Evolutionary conservation across 1,140 invertebrate genomes (phyloP).

Genomic region (Goniozus legneri): DNA sequence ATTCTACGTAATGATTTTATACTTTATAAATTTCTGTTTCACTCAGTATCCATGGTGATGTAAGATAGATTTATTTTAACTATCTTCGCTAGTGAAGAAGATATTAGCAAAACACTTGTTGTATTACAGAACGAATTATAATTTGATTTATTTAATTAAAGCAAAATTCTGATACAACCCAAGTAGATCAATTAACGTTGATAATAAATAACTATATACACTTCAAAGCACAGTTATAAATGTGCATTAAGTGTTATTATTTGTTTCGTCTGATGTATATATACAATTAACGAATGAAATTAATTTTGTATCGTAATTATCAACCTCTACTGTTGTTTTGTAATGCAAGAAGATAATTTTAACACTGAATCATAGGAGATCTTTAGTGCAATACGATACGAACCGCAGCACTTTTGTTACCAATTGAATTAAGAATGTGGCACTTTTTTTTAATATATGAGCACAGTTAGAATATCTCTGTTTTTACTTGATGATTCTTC

Average conservation of each 20-base stretch:
- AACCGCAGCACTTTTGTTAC: slow-evolving; percentile 18
- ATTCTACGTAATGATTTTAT: no score
- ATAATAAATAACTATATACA: slow-evolving; percentile 1
- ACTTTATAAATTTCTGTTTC: no score
- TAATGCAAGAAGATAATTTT: slow-evolving; percentile 8
- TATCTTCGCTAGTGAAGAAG: no score
- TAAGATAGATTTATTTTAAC: no score
- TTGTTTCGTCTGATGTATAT: slow-evolving; percentile 32
- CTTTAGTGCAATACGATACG: slow-evolving; percentile 26
- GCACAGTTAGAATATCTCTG: slow-evolving; percentile 11
- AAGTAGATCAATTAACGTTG: no score
- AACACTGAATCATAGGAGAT: slow-evolving; percentile 11
- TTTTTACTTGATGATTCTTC: slow-evolving; percentile 18
- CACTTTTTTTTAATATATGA: slow-evolving; percentile 10
- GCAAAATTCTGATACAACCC: no score
- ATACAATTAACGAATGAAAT: slow-evolving; percentile 25
- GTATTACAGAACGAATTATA: no score
- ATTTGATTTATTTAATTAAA: no score
- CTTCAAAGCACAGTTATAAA: not conserved
- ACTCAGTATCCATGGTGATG: no score
- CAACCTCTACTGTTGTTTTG: slow-evolving; percentile 6
- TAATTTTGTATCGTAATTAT: slow-evolving; percentile 22
- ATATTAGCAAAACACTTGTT: no score
- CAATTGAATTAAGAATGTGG: slow-evolving; percentile 8
- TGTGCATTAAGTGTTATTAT: not conserved